Base-by-base conservation (phyloP, 2,113 vertebrate genomes). In the Hystrix cristata region DNA sequence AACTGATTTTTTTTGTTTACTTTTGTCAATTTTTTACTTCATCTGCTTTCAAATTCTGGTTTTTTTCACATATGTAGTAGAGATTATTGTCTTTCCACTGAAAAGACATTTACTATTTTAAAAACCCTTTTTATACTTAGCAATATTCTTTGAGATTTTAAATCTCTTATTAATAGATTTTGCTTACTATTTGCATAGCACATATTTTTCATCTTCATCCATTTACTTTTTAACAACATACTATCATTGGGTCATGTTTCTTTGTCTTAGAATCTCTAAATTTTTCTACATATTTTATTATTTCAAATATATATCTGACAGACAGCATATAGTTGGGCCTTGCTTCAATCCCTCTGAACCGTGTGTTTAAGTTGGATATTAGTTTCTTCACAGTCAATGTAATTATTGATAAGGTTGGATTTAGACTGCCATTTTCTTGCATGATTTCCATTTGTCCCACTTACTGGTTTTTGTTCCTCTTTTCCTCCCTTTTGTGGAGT, bases 41-140 rank as follows among this genome's bases (percentile, higher is more conserved):
- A 53, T 34, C 6, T 87, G 62, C 79, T 91, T 88, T 72, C 46
- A 97, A 86, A n/a, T 55, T 59, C 21, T 82, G 27, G 62, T 90
- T 23, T 90, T 60, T 82, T 82, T 72, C 13, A 69, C n/a, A 43
- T 5, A 55, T 23, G 72, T 34, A 67, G n/a, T 88, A 64, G 3
- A 43, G 15, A 48, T 3, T 62, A 82, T 51, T 81, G 25, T 88
- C 5, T 21, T 90, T 8, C 12, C 53, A 85, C 43, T 57, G 12
- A 76, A 74, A 89, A 48, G 11, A 69, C 6, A 64, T 82, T 79
- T 91, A 71, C 76, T 79, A 87, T 90, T 59, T 72, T 60, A 13
- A 94, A 78, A 83, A 21, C 18, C 83, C 51, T 64, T 60, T 38
- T 91, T 13, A 60, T 81, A 53, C 79, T 97, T 78, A 71, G 15